Percentiles rank a stretch among this genome's conserved stretches.
Evolutionary conservation across 2,113 vertebrate species (phyloP).

Genomic region (Ploceus nigricollis): DNA sequence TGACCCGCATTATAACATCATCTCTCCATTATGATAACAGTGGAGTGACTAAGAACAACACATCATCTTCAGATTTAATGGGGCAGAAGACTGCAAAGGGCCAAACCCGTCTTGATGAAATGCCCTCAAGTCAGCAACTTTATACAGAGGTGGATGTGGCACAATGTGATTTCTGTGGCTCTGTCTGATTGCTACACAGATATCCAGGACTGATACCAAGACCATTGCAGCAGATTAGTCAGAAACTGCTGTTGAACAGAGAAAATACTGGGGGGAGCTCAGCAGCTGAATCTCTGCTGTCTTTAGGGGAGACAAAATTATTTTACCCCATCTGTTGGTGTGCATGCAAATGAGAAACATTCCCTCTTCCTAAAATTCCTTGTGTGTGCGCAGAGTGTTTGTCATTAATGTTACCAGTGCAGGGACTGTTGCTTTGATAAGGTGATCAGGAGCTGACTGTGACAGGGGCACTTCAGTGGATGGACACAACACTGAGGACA

Average conservation of each 20-base stretch:
- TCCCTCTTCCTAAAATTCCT: neutral
- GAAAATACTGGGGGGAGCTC: neutral
- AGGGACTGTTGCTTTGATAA: neutral
- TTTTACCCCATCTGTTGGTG: neutral
- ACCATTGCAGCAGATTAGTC: neutral
- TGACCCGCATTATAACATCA: slow-evolving; percentile 33
- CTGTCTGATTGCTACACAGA: neutral
- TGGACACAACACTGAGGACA: rapidly evolving
- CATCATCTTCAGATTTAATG: slow-evolving; percentile 55
- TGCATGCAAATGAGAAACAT: neutral
- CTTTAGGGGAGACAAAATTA: neutral
- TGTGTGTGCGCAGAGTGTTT: neutral
- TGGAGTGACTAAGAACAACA: slow-evolving; percentile 6
- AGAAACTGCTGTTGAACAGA: neutral
- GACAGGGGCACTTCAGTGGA: neutral
- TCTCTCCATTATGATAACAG: slow-evolving; percentile 35
- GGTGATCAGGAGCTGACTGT: neutral
- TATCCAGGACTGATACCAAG: neutral
- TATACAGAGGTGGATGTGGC: neutral
- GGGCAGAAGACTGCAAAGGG: slow-evolving; percentile 46
- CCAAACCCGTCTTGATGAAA: slow-evolving; percentile 21
- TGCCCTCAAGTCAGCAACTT: slow-evolving; percentile 28
- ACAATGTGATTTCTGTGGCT: neutral
- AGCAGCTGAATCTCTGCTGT: neutral
- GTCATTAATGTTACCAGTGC: neutral